These are phyloP conservation scores for Scomber scombrus DNA, from an alignment of 2,113 vertebrate genomes.

Conservation along the genomic window DNA sequence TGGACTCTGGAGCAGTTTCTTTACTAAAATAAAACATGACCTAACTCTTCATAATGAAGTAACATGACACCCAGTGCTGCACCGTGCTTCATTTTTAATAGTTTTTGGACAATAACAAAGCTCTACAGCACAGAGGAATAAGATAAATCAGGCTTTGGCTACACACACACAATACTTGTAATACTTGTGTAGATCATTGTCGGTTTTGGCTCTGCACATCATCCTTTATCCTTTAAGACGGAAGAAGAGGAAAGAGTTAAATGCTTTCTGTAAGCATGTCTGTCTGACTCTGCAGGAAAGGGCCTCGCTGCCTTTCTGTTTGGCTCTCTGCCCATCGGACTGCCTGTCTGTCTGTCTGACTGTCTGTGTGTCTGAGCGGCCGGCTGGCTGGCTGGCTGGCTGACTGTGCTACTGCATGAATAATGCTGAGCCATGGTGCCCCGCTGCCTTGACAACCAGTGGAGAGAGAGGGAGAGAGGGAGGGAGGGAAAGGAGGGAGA, in stretches of 20 bases:
- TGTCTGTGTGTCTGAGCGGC: not conserved
- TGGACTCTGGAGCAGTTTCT: no score
- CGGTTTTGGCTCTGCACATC: no score
- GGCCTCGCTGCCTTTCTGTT: constrained; percentile 19
- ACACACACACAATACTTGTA: no score
- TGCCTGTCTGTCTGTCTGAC: constrained; percentile 32
- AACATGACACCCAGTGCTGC: no score
- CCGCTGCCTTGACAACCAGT: constrained; percentile 81
- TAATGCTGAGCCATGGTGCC: constrained; percentile 84
- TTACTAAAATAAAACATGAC: no score
- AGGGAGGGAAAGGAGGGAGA: not conserved
- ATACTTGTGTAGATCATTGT: no score
- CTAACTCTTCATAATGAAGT: no score
- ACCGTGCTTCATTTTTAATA: no score
- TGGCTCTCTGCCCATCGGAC: constrained; percentile 29
- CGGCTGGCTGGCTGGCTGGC: constrained; percentile 27
- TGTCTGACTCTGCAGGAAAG: constrained; percentile 21
- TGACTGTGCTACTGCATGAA: constrained; percentile 70
- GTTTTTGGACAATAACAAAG: no score
- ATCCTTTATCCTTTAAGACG: not conserved
- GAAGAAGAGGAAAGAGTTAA: constrained; percentile 38
- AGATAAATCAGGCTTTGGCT: no score
- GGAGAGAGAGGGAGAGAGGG: constrained; percentile 13
- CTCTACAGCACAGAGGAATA: no score
- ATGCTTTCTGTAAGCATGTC: not conserved